Percentiles rank a stretch among this genome's conserved stretches.
Evolutionary conservation across 2,797 vertebrate genomes (phyloP).

Genomic region (Psittacula derbiana): DNA sequence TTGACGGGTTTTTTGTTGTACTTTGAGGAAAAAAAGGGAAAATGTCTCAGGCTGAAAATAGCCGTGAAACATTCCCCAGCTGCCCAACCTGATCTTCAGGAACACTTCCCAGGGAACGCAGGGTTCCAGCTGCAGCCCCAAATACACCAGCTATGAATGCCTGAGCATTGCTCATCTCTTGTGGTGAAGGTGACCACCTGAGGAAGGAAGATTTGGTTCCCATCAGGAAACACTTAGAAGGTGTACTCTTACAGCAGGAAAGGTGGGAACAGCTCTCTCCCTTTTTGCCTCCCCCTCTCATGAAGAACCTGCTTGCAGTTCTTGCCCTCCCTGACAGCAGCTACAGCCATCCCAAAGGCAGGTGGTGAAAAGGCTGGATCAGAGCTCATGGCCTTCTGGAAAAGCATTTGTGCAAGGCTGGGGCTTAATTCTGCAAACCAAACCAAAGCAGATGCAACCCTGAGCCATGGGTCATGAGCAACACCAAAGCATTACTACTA

Average conservation of each 20-base stretch:
- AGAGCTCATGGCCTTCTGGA: background rate
- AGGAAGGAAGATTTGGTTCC: background rate
- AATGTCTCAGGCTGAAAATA: constrained; percentile 47
- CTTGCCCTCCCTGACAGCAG: background rate
- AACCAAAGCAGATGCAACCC: background rate
- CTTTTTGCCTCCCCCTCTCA: background rate
- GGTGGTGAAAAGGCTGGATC: background rate
- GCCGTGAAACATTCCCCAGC: constrained; percentile 20
- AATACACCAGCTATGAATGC: background rate
- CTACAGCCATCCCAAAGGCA: background rate
- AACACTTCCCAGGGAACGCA: constrained; percentile 39
- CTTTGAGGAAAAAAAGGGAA: constrained; percentile 3
- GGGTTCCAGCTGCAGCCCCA: background rate
- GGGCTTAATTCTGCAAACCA: background rate
- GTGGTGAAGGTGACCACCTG: background rate
- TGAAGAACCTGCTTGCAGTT: background rate
- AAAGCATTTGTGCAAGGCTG: background rate
- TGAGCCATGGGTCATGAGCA: background rate
- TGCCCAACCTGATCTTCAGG: constrained; percentile 33
- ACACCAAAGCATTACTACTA: background rate
- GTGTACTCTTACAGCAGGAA: background rate
- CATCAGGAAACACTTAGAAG: background rate
- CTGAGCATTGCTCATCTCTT: background rate
- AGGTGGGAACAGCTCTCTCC: background rate
- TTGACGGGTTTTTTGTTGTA: constrained; percentile 34